A percentile compares a stretch with the other conserved stretches of the same genome.
Evolutionary conservation across 2,113 vertebrate genomes (phyloP).

Genomic region (Psilopogon haemacephalus): DNA sequence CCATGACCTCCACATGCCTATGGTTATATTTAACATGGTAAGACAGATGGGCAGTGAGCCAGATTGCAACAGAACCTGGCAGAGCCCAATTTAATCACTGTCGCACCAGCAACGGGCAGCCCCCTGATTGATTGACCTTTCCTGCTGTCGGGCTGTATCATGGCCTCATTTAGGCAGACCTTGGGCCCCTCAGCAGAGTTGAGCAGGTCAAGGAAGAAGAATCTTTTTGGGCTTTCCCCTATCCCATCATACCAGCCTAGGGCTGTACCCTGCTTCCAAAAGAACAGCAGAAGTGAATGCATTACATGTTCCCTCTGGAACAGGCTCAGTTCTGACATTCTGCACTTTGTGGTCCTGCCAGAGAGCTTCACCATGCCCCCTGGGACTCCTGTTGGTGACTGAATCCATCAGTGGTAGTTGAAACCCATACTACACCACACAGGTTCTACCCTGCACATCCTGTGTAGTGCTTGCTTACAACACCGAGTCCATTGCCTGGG

Average conservation of each 20-base stretch:
- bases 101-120: accelerated
- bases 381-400: neutral
- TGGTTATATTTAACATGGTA: neutral
- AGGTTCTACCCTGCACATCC: neutral
- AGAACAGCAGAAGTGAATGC: accelerated
- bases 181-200: accelerated
- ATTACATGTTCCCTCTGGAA: accelerated
- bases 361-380: neutral
- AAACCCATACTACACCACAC: neutral
- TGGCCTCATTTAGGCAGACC: neutral
- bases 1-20: neutral
- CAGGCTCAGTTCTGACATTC: neutral
- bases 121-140: neutral
- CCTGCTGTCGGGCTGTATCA: neutral
- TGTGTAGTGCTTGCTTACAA: neutral
- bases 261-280: neutral
- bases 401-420: no score
- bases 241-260: neutral
- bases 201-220: neutral
- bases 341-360: neutral
- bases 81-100: neutral
- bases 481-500: neutral
- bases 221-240: neutral
- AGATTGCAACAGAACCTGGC: neutral
- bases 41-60: neutral